Evolutionary conservation across 2,888 invertebrate genomes (phyloP).

Genomic region (Athalia circularis): DNA sequence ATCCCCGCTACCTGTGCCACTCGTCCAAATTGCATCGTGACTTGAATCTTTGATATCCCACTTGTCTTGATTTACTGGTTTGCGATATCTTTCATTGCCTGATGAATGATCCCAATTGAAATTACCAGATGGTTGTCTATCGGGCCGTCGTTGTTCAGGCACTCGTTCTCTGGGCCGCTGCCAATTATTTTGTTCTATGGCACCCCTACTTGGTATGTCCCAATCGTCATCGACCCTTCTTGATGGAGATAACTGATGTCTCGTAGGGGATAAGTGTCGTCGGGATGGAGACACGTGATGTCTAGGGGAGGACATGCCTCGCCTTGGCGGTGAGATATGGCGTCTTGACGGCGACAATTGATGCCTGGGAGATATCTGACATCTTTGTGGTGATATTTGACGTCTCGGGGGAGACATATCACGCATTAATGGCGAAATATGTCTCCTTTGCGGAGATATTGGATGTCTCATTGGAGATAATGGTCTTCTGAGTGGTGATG

Average conservation of each 20-base stretch:
- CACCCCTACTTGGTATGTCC: slow-evolving; percentile 69
- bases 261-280: slow-evolving; percentile 53
- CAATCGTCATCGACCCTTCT: slow-evolving; percentile 65
- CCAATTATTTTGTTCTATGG: slow-evolving; percentile 60
- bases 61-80: slow-evolving; percentile 53
- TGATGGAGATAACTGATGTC: slow-evolving; percentile 56
- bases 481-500: slow-evolving; percentile 42
- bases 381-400: slow-evolving; percentile 49
- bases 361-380: slow-evolving; percentile 52
- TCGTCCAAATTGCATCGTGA: slow-evolving; percentile 52
- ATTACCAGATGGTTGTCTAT: slow-evolving; percentile 47
- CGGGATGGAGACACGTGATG: slow-evolving; percentile 53
- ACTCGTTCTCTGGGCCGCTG: slow-evolving; percentile 32
- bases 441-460: slow-evolving; percentile 57
- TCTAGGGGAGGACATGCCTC: slow-evolving; percentile 45
- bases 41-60: slow-evolving; percentile 53
- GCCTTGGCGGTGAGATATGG: slow-evolving; percentile 34
- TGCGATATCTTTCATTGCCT: slow-evolving; percentile 55
- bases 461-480: slow-evolving; percentile 47
- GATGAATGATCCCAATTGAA: slow-evolving; percentile 54
- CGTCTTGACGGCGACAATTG: slow-evolving; percentile 50
- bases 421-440: slow-evolving; percentile 55
- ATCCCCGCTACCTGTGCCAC: slow-evolving; percentile 47
- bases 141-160: slow-evolving; percentile 50
- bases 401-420: slow-evolving; percentile 46